phyloP scores from a whole-genome alignment of 2,888 invertebrate genomes.

The Achlya flavicornis region DNA sequence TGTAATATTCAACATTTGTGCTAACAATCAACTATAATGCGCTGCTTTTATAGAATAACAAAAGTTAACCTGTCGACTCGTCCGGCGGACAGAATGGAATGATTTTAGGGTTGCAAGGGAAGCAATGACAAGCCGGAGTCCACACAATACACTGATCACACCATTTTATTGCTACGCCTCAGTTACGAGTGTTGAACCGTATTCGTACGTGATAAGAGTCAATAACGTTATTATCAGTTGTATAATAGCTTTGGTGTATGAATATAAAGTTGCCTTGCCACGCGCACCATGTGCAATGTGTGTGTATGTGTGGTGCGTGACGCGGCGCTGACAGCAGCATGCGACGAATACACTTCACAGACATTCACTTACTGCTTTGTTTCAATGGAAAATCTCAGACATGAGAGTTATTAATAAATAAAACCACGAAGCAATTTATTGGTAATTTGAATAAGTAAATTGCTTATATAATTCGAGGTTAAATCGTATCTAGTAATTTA shows the following conservation, averaged over 20 bases:
- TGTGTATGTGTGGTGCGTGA: constrained; percentile 52
- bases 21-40: constrained; percentile 81
- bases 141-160: constrained; percentile 67
- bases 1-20: constrained; percentile 81
- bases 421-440: neutral
- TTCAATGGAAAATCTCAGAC: constrained; percentile 35
- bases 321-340: constrained; percentile 70
- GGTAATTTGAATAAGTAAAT: neutral
- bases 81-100: constrained; percentile 74
- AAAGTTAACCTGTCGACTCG: constrained; percentile 82
- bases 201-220: constrained; percentile 25
- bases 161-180: constrained; percentile 35
- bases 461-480: neutral
- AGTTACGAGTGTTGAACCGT: constrained; percentile 28
- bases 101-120: constrained; percentile 82
- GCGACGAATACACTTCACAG: constrained; percentile 63
- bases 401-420: constrained; percentile 21
- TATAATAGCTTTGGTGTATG: constrained; percentile 37
- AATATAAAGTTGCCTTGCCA: constrained; percentile 59
- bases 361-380: constrained; percentile 70
- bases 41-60: constrained; percentile 78
- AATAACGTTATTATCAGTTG: constrained; percentile 12
- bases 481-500: neutral
- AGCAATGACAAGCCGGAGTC: constrained; percentile 79
- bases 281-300: constrained; percentile 77